Evolutionary conservation across 2,888 invertebrate genomes (phyloP).

Genomic region (Mayetiola destructor): DNA sequence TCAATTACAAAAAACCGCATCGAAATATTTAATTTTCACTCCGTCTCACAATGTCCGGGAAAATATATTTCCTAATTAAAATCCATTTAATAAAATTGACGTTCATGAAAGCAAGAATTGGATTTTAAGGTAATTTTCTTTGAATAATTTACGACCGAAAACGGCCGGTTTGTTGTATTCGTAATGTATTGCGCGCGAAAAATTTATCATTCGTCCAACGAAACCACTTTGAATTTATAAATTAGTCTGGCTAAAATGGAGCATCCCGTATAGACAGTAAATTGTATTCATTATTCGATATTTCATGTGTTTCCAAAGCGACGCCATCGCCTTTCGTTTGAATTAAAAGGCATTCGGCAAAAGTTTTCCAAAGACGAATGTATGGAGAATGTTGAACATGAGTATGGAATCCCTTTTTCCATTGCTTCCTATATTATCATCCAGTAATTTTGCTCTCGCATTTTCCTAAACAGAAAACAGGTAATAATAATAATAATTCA

Average conservation of each 20-base stretch:
- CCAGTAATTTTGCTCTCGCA: neutral
- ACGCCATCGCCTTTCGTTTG: neutral
- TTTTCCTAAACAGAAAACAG: neutral
- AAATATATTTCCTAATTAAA: neutral
- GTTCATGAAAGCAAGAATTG: too few relatives aligned
- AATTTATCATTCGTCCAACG: neutral
- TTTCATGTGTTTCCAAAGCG: neutral
- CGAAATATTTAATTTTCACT: too few relatives aligned
- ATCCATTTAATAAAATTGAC: conserved; percentile 3
- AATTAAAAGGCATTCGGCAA: conserved; percentile 8
- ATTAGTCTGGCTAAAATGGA: neutral
- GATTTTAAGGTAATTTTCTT: too few relatives aligned
- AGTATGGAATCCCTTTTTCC: neutral
- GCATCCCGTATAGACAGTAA: neutral
- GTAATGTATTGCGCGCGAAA: neutral
- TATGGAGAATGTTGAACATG: too few relatives aligned
- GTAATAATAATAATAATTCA: conserved; percentile 9
- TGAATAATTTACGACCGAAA: too few relatives aligned
- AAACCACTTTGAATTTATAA: neutral
- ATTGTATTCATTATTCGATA: neutral
- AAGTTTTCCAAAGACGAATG: too few relatives aligned
- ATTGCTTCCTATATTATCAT: neutral
- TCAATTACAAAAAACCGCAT: too few relatives aligned
- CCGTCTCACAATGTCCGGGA: too few relatives aligned
- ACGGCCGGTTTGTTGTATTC: too few relatives aligned